Base-by-base conservation (phyloP, 1,140 invertebrate genomes). In the Drosophila truncata region DNA sequence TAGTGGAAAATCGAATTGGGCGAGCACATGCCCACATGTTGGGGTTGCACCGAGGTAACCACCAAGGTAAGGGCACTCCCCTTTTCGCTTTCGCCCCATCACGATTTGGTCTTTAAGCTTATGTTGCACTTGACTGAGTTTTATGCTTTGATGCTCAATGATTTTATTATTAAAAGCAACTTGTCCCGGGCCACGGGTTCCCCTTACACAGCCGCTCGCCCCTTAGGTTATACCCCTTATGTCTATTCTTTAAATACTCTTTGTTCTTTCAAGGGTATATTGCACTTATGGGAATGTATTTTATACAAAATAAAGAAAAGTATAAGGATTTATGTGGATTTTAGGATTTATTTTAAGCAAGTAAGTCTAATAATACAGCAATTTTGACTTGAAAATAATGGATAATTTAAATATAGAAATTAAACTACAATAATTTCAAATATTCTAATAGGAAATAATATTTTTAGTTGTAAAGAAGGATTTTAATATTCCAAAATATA, bases 151-250 rank as follows among this genome's bases (percentile, higher is more conserved):
- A 88, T 88, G 85, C 85, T 88, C 85, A 88, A 88, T 88, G 85
- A 88, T 88, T 88, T 88, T 88, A 88, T 88, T 88, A 88, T 88
- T 90, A 88, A 88, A 88, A 88, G 85, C 85, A 90, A 87, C 84
- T 72, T 87, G 83, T 80, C 80, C 84, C 61, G 78, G 59, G 71
- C 62, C 74, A 77, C 44, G 71, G 80, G 59, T 41, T 37, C 52
- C 20, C 20, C 33, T 55, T 25, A 55, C 52, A 55, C 7, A 6
- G 20, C 20, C 14, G 39, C 42, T 13, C 64, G n/a, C 20, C 23
- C 29, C 62, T 54, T n/a, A 14, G 58, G 31, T n/a, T 58, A 27
- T 39, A 33, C 35, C 58, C 20, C 39, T 27, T 42, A 5, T 35
- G n/a, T 39, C 66, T 64, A 33, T 33, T 41, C 29, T 16, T 25